Evolutionary conservation across 2,113 vertebrate species (phyloP), one percentile per base, ranked within the genome.

Genomic region (Archilochus colubris): DNA sequence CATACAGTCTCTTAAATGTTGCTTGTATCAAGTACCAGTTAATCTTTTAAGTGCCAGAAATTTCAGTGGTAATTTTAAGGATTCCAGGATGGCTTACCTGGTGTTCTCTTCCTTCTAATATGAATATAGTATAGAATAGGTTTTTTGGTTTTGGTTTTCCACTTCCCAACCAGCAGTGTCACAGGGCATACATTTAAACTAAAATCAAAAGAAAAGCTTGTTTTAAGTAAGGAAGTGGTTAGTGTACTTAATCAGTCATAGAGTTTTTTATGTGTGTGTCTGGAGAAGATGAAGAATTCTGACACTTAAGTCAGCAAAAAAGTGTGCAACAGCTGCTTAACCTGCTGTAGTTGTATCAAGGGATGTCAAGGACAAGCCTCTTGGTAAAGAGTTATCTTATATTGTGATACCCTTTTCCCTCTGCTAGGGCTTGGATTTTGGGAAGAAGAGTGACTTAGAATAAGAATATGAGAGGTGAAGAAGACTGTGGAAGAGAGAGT

Each of bases 91-190:
- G 58, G 20, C 30, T 50, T 53, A 12, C 59, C 27, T 78, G 46
- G 20, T 67, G 44, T 87, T 83, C n/a, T 83, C 11, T 43, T 92
- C 53, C 22, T 63, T 88, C 21, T 61, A 40, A 73, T 30, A 16
- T 43, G 61, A 82, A 82, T 59, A n/a, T 10, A 43, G 9, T 44
- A 61, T 33, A 58, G 50, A 76, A 25, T 0, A 27, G 0, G 0
- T 0, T 0, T 0, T 68, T 50, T 44, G 10, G 0, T 73, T 67
- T 87, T 57, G 83, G 16, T 64, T 88, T 90, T 82, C 24, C 31
- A 78, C 33, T 48, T 54, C 33, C 20, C 62, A 51, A 74, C 6
- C 50, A 63, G 14, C 17, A 74, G 1, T 77, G 73, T 86, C 20
- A 75, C 40, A n/a, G 53, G 10, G 22, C 36, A 68, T 13, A 17